phyloP scores from a whole-genome alignment of 2,113 vertebrate species.

The Callipepla californica region DNA sequence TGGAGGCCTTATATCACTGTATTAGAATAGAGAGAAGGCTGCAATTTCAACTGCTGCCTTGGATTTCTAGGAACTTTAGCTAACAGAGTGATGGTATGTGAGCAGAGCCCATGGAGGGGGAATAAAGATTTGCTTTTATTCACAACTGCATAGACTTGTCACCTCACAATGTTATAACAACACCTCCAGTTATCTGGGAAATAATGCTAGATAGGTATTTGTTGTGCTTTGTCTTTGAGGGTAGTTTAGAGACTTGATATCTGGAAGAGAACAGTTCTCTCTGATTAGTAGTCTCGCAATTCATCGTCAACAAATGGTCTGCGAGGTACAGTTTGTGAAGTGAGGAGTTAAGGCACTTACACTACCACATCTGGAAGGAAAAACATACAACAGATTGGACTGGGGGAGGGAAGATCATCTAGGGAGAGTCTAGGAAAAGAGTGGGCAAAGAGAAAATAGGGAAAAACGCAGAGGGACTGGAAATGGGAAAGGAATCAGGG shows the following conservation, averaged over 20 bases:
- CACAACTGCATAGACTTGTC: not conserved
- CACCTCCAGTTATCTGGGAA: not conserved
- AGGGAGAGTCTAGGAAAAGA: conserved; percentile 14
- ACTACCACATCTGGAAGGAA: not conserved
- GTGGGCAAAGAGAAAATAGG: not conserved
- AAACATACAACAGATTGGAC: not conserved
- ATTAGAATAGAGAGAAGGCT: not conserved
- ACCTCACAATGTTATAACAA: not conserved
- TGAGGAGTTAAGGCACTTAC: not conserved
- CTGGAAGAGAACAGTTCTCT: not conserved
- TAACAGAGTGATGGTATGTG: not conserved
- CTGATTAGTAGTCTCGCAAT: not conserved
- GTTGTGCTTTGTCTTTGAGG: not conserved
- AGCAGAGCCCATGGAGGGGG: not conserved
- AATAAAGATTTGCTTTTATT: not conserved
- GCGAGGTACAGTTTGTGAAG: not conserved
- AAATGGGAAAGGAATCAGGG: not conserved
- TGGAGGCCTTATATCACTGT: not conserved
- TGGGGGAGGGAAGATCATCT: not conserved
- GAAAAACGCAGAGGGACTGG: not conserved
- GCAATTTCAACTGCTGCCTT: not conserved
- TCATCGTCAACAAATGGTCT: not conserved
- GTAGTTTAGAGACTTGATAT: not conserved
- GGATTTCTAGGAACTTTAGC: not conserved
- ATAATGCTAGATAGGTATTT: not conserved